phyloP scores from a whole-genome alignment of 2,797 vertebrate genomes.

The Eulemur mongoz region DNA sequence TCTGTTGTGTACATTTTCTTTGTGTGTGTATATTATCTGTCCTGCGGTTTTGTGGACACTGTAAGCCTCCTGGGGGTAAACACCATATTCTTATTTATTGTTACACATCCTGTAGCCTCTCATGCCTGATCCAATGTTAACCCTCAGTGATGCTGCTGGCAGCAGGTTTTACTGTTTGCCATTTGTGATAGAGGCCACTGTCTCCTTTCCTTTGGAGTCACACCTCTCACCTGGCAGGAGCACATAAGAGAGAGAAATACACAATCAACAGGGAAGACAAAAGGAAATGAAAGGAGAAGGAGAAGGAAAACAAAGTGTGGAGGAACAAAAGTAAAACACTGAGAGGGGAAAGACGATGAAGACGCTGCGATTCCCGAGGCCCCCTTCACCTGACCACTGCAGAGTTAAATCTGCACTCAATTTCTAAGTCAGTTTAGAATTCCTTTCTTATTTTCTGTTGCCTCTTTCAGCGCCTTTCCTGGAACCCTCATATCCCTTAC shows the following conservation, averaged over 20 bases:
- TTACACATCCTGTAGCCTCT: background rate
- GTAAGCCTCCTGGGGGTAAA: background rate
- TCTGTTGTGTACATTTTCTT: background rate
- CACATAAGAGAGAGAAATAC: background rate
- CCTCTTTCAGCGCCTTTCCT: background rate
- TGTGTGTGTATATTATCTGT: background rate
- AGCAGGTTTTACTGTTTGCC: background rate
- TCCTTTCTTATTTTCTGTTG: background rate
- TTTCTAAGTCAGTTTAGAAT: background rate
- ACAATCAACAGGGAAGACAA: background rate
- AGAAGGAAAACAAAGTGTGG: background rate
- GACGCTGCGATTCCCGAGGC: rapidly evolving
- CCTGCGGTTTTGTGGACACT: background rate
- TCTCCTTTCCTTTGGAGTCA: background rate
- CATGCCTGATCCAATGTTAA: background rate
- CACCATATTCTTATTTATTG: background rate
- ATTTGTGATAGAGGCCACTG: background rate
- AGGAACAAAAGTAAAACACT: background rate
- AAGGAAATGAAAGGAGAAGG: background rate
- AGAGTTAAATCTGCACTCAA: background rate
- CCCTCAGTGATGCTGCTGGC: background rate
- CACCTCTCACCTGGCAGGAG: background rate
- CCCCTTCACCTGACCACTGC: background rate
- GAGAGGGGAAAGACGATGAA: background rate
- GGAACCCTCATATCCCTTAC: background rate